Base-by-base conservation (phyloP, 1,140 invertebrate genomes). In the Tetragonula clypearis region DNA sequence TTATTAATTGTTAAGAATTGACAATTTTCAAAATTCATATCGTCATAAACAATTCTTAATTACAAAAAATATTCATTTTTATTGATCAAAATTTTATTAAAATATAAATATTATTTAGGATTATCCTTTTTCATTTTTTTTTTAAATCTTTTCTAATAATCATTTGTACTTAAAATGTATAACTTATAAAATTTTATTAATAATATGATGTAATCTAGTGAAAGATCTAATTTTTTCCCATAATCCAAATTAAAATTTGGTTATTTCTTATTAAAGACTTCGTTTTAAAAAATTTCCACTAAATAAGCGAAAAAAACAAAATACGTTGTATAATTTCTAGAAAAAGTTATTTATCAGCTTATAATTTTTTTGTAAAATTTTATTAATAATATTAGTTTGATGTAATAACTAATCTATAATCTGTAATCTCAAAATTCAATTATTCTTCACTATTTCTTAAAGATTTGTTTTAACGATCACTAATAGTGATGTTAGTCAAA, bases 311-410 rank as follows among this genome's bases (percentile, higher is more conserved):
- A 41, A 8, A 8, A 41, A 41, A 41, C 41, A 41, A 41, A 41
- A 41, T 41, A 41, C 41, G 41, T 6, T 6, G 15, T 72, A n/a
- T 71, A 41, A 73, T 76, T 58, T 58, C 30, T n/a, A 21, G 56
- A 41, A 55, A 53, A 80, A 66, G 81, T 87, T 77, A 72, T 73
- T 74, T 58, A 80, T 80, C 77, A 66, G 35, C 41, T 23, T 41
- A 41, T 41, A 6, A 41, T 41, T 41, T 41, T 41, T 41, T 41
- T 41, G 41, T 41, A 41, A 41, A 41, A 41, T 41, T 41, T 41
- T 3, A 41, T 41, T 41, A 41, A 41, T 41, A 41, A 41, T 41
- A 41, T 41, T 41, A 41, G 41, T 41, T 41, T 5, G 35, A 41
- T 1, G 35, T 41, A 41, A 41, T 41, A 41, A 41, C 5, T 1